Percentiles rank a stretch among this genome's conserved stretches.
Evolutionary conservation across 2,113 vertebrate genomes (phyloP).

Genomic region (Syngnathus typhle): DNA sequence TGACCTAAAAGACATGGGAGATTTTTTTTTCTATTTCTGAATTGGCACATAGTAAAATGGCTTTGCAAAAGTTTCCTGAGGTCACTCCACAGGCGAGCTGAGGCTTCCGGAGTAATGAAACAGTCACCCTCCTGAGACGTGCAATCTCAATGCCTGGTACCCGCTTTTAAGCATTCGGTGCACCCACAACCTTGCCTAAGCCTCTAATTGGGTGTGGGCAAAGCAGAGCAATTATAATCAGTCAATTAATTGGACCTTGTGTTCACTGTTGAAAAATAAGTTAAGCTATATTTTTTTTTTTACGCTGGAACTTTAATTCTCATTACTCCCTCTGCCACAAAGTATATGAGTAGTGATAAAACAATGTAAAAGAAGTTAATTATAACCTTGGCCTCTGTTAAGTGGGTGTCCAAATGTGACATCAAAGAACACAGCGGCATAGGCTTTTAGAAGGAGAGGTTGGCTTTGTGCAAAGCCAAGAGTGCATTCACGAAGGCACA

Average conservation of each 20-base stretch:
- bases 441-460: neutral
- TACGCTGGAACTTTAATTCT: conserved; percentile 11
- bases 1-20: neutral
- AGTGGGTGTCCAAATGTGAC: conserved; percentile 1
- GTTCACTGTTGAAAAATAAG: conserved; percentile 39
- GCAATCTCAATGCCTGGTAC: conserved; percentile 53
- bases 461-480: neutral
- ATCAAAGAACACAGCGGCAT: neutral
- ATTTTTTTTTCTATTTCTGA: neutral
- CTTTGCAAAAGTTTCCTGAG: conserved; percentile 35
- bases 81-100: conserved; percentile 30
- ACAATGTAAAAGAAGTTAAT: conserved; percentile 33
- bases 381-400: conserved; percentile 38
- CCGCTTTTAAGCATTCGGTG: conserved; percentile 48
- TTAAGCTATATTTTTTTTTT: conserved; percentile 23
- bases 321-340: conserved; percentile 20
- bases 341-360: conserved; percentile 25
- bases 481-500: conserved; percentile 3
- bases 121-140: conserved; percentile 44
- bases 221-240: conserved; percentile 62
- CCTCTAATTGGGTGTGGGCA: conserved; percentile 54
- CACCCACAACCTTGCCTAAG: conserved; percentile 49
- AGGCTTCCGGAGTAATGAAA: conserved; percentile 58
- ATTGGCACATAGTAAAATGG: conserved; percentile 2
- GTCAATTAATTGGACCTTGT: conserved; percentile 66